Evolutionary conservation across 2,888 invertebrate species (phyloP), one percentile per base, ranked within the genome.

Genomic region (Yponomeuta malinellus): DNA sequence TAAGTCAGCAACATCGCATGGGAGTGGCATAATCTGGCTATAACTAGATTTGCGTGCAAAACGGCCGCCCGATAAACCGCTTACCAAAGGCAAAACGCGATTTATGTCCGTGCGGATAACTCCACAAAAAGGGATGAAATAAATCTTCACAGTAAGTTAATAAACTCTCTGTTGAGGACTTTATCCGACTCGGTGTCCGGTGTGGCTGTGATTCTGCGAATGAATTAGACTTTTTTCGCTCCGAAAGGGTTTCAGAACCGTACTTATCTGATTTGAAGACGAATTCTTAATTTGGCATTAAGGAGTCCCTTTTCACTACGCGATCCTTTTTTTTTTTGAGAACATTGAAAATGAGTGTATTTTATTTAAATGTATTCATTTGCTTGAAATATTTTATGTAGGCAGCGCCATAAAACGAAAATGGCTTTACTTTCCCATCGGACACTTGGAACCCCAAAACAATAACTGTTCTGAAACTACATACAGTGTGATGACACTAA

Each of bases 41-140:
- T 86, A 86, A 89, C 88, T 88, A 88, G 88, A 89, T 88, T 90
- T 87, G 89, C 87, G 85, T 85, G 81, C 81, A 79, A 79, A 85
- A 84, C 80, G 82, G 83, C 76, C 77, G 77, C 73, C 80, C 79
- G 89, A 90, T 89, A 90, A 87, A 87, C 80, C 81, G 87, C 85
- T 88, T 88, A 87, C 83, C 78, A 79, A 81, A 83, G 82, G 80
- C 82, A 80, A 83, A 86, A 85, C 79, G 78, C 85, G 84, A 89
- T 90, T 89, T 90, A 90, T 88, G 83, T 80, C 75, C 73, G 73
- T 80, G 80, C 81, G 86, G 86, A 87, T 87, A 88, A 85, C 83
- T 85, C 80, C 79, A 77, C 81, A 84, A 87, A 89, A 90, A 88
- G 85, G 85, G 82, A 82, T 78, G 82, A 77, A 83, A 88, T 89